Evolutionary conservation across 2,113 vertebrate genomes (phyloP), one percentile per base, ranked within the genome.

Genomic region (Vidua macroura): DNA sequence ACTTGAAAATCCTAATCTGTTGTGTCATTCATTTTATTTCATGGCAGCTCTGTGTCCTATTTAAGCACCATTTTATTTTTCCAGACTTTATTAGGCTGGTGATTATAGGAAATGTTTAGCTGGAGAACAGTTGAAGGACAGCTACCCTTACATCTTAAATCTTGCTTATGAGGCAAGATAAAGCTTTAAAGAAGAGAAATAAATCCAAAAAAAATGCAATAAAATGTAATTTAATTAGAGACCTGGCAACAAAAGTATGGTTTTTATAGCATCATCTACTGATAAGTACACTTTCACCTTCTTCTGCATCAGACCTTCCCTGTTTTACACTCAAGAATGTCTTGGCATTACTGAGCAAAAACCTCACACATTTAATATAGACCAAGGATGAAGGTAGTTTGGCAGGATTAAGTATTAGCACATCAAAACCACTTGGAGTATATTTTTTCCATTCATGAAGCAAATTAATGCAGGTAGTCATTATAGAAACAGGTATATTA

Each of bases 211-310:
- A 79, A 90, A 88, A 20, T 35, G 80, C 49, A 94, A 87, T 96
- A 95, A 96, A 95, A 86, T 25, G 67, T 92, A 93, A 95, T 96
- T 95, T 95, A 97, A 97, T 97, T 96, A 97, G 88, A 92, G 44
- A 63, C 67, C 86, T 97, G 94, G 93, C 94, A 96, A 93, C 63
- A 82, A 91, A 94, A 81, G 37, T 95, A 62, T 90, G 83, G 11
- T 18, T 96, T 97, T 96, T 96, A 96, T 93, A 84, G 74, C 86
- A 78, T 81, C 81, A 75, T 83, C 56, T 92, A 68, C 59, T 93
- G 85, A 80, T 90, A 95, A 96, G 77, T 81, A 90, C 60, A 69
- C 56, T 94, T 90, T 97, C 87, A 96, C 91, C 91, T 93, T 94
- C 93, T 79, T 92, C 80, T 87, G 60, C 56, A 72, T 64, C 12